Evolutionary conservation across 2,888 invertebrate species (phyloP).

Genomic region (Cremastobaeus sp.): DNA sequence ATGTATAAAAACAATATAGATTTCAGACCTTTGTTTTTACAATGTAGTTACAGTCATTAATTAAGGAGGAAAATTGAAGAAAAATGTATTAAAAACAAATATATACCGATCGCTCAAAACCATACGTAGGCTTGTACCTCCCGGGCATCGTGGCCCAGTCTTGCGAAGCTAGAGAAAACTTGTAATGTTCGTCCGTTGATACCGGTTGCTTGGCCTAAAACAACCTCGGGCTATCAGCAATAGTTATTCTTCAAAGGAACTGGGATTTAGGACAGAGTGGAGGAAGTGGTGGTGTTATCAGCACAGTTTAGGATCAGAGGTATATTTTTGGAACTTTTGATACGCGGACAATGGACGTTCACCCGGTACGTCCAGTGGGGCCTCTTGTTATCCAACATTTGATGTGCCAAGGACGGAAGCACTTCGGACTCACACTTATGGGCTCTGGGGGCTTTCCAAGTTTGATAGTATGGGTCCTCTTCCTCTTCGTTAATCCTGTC

Average conservation of each 20-base stretch:
- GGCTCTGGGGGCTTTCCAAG: conserved; percentile 67
- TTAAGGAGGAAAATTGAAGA: too few species aligned
- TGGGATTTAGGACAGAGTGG: conserved; percentile 59
- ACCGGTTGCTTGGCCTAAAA: conserved; percentile 70
- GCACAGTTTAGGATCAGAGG: conserved; percentile 61
- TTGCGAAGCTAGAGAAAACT: conserved; percentile 72
- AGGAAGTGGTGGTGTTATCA: conserved; percentile 24
- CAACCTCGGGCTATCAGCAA: conserved; percentile 67
- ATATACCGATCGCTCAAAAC: conserved; percentile 77
- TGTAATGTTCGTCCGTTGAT: conserved; percentile 69
- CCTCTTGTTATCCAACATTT: conserved; percentile 76
- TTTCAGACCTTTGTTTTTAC: too few species aligned
- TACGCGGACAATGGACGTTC: conserved; percentile 82
- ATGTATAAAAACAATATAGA: too few species aligned
- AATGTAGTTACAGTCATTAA: too few species aligned
- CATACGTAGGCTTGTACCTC: conserved; percentile 71
- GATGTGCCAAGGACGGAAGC: conserved; percentile 81
- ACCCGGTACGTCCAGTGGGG: conserved; percentile 78
- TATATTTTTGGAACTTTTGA: conserved; percentile 81
- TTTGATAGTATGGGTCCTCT: conserved; percentile 67
- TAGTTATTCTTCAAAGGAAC: conserved; percentile 59
- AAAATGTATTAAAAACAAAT: conserved; percentile 62
- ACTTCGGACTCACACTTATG: conserved; percentile 76
- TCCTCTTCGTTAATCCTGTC: conserved; percentile 30
- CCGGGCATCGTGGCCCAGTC: conserved; percentile 72